Evolutionary conservation across 1,140 invertebrate genomes (phyloP), one percentile per base, ranked within the genome.

Genomic region (Scaptodrosophila lebanonensis): DNA sequence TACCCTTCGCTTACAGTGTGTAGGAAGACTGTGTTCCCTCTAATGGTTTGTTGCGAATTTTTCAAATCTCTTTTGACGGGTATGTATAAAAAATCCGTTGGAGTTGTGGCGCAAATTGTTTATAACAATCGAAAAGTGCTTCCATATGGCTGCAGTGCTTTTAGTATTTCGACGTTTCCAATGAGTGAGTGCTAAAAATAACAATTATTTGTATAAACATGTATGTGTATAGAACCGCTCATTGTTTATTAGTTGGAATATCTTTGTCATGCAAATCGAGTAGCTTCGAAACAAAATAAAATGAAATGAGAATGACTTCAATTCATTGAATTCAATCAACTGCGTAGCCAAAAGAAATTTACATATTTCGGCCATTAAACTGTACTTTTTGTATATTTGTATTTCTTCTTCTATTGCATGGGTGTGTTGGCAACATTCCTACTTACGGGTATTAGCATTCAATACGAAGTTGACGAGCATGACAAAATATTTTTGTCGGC

Each of bases 201-300:
- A 29, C 44, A 63, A 38, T 50, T 15, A 11, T 25, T 35, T 17
- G 20, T 29, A 22, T 20, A 13, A 7, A 54, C 20, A 13, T 5
- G 15, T 8, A 35, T 32, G 2, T 42, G 29, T 43, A 11, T 39
- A 33, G 27, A 40, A 51, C 38, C 38, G 13, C 39, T 43, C 17
- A 25, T 15, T 20, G n/a, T 18, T 35, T 7, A 45, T 49, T 49
- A 11, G 4, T 20, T 43, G 13, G 15, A 25, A 29, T 44, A 22
- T 61, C 43, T 61, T 82, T 79, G 75, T 79, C 66, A 79, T 75
- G 75, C 75, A 79, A 79, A 79, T 73, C 42, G 51, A 43, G 57
- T 72, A 18, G 38, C n/a, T n/a, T n/a, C n/a, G n/a, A n/a, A n/a
- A n/a, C n/a, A n/a, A n/a, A n/a, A n/a, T n/a, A n/a, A n/a, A n/a